A percentile compares a stretch with the other conserved stretches of the same genome.
These are phyloP conservation scores for Turritopsis rubra DNA, from an alignment of 30 jellyfish, hydroid and myxozoan species.

Conservation along the genomic window DNA sequence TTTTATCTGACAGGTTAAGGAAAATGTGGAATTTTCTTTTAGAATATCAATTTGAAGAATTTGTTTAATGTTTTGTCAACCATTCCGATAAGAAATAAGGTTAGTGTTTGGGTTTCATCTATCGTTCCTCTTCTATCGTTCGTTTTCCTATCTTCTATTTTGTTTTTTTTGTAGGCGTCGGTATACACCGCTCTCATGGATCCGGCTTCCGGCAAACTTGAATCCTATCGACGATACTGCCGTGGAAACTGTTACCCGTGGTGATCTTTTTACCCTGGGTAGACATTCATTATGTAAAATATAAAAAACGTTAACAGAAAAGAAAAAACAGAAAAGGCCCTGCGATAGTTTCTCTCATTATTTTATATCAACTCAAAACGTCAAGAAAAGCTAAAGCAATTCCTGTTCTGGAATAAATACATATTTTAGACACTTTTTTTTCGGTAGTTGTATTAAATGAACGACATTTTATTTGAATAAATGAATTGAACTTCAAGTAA, in stretches of 20 bases:
- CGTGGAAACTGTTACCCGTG: background rate
- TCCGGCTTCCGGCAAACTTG: slow-evolving; percentile 8
- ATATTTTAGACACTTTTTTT: too few relatives aligned
- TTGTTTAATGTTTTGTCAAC: slow-evolving; percentile 2
- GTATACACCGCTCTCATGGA: slow-evolving; percentile 8
- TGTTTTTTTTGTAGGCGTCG: background rate
- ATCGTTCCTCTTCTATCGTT: too few relatives aligned
- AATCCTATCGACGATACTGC: background rate
- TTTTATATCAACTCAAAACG: too few relatives aligned
- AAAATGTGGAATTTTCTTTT: background rate
- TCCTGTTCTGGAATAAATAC: too few relatives aligned
- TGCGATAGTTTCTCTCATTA: too few relatives aligned
- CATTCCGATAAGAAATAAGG: slow-evolving; percentile 5
- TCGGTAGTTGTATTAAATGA: too few relatives aligned
- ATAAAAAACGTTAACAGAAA: background rate
- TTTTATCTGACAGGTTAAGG: background rate
- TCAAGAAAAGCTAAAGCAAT: too few relatives aligned
- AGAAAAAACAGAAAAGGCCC: too few relatives aligned
- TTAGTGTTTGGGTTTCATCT: background rate
- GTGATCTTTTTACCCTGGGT: too few relatives aligned
- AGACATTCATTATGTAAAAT: too few relatives aligned
- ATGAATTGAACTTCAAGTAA: too few relatives aligned
- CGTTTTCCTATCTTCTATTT: background rate
- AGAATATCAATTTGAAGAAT: background rate
- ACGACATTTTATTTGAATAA: too few relatives aligned